phyloP scores from a whole-genome alignment of 2,888 invertebrate species.

The Kuschelorhynchus macadamiae region DNA sequence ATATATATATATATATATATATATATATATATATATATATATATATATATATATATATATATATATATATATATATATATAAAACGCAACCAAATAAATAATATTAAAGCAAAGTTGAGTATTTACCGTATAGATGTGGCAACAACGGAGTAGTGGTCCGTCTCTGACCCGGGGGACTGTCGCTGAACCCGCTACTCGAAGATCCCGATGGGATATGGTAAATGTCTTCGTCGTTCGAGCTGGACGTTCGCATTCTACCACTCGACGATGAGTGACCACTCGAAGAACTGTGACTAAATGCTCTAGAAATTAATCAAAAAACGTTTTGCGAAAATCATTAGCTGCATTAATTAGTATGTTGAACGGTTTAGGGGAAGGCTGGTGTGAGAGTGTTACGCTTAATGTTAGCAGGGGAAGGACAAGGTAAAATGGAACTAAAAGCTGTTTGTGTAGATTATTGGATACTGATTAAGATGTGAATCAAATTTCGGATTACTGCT shows the following conservation, averaged over 20 bases:
- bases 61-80: no score
- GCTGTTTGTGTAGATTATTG: no score
- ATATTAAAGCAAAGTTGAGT: not conserved
- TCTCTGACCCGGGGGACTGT: constrained; percentile 51
- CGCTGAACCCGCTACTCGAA: constrained; percentile 67
- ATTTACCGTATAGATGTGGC: constrained; percentile 39
- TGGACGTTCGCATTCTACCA: constrained; percentile 55
- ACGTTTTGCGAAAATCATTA: not conserved
- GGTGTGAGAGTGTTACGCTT: not conserved
- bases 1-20: no score
- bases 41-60: no score
- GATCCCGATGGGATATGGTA: constrained; percentile 65
- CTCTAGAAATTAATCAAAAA: constrained; percentile 49
- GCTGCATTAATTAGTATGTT: not conserved
- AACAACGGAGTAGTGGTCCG: constrained; percentile 36
- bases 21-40: no score
- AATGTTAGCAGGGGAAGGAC: not conserved
- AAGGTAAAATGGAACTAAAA: no score
- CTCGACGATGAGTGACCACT: constrained; percentile 63
- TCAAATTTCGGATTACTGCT: no score
- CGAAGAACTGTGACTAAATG: constrained; percentile 65
- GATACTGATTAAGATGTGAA: no score
- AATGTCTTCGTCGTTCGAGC: constrained; percentile 63
- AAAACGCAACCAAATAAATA: no score
- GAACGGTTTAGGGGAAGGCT: not conserved